phyloP scores from a whole-genome alignment of 1,140 invertebrate genomes.

The Galleria mellonella region DNA sequence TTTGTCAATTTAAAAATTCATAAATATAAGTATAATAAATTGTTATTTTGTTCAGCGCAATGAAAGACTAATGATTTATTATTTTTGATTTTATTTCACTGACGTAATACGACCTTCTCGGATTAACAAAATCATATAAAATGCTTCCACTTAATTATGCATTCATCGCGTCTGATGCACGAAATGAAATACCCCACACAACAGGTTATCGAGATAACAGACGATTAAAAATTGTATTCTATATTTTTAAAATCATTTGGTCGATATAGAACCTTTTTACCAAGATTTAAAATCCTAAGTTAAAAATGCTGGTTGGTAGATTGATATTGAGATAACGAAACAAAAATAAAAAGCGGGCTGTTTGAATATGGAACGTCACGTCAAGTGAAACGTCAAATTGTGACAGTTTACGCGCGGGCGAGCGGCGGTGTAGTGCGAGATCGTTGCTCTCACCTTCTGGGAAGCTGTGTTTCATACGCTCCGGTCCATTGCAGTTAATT shows the following conservation, averaged over 20 bases:
- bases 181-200: conserved; percentile 61
- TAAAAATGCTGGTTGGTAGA: conserved; percentile 37
- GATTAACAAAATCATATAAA: conserved; percentile 58
- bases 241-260: conserved; percentile 20
- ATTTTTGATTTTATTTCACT: background rate
- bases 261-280: conserved; percentile 43
- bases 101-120: conserved; percentile 16
- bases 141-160: conserved; percentile 69
- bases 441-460: conserved; percentile 51
- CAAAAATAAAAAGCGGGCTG: conserved; percentile 60
- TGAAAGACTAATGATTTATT: no score
- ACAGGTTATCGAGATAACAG: conserved; percentile 60
- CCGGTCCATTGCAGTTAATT: conserved; percentile 41
- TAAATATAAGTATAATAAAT: no score
- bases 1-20: no score
- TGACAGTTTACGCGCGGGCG: conserved; percentile 69
- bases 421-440: conserved; percentile 15
- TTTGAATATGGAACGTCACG: conserved; percentile 65
- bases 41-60: no score
- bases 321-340: conserved; percentile 54
- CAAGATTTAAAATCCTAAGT: conserved; percentile 30
- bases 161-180: conserved; percentile 62
- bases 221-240: conserved; percentile 57
- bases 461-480: conserved; percentile 39
- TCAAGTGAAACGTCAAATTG: conserved; percentile 69